phyloP scores from a whole-genome alignment of 2,888 invertebrate genomes.

The Ecdyonurus torrentis region DNA sequence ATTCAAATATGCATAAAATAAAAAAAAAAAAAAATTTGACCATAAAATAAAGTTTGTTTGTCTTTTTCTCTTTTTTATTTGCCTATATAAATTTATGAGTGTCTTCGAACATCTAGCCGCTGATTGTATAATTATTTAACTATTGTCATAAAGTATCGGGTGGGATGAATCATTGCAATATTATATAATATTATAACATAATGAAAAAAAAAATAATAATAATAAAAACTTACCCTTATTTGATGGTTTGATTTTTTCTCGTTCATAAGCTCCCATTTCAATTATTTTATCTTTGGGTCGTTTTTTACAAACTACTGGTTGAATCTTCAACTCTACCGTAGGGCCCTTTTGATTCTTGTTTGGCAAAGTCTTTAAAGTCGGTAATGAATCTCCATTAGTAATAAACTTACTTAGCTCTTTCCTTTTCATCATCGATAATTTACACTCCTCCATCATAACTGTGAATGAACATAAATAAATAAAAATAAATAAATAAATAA shows the following conservation, averaged over 20 bases:
- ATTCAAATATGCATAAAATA: no score
- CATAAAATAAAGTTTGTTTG: no score
- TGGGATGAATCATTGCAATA: no score
- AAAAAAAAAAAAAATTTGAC: no score
- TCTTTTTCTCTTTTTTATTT: no score
- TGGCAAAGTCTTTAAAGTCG: neutral
- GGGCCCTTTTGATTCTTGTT: neutral
- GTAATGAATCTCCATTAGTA: neutral
- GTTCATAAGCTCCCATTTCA: neutral
- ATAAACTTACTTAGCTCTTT: neutral
- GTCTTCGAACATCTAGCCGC: no score
- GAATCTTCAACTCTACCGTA: neutral
- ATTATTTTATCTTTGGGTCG: neutral
- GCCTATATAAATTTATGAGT: no score
- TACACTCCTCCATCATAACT: conserved; percentile 2
- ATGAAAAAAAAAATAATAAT: no score
- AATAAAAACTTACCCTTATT: neutral
- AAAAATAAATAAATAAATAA: neutral
- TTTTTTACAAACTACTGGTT: neutral
- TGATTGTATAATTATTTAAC: no score
- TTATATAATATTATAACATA: no score
- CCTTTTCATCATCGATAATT: neutral
- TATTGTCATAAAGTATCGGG: no score
- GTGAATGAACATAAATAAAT: neutral
- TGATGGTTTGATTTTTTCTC: neutral